Base-by-base conservation (phyloP, 2,113 vertebrate species). In the Campylorhamphus procurvoides region DNA sequence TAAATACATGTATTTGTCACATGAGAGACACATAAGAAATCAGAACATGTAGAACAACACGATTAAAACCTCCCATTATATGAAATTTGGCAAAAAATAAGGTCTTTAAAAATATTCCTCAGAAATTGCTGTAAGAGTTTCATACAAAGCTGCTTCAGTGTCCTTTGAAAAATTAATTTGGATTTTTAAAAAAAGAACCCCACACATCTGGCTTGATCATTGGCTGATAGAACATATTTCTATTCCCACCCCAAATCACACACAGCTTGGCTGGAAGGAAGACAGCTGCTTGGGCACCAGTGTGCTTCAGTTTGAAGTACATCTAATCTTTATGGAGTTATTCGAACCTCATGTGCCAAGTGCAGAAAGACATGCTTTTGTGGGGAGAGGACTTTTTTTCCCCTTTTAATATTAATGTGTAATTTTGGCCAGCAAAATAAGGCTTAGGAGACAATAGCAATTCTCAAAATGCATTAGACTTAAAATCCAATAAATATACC, bases 321-420 rank as follows among this genome's bases (percentile, higher is more conserved):
- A 88, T 96, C 91, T 96, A 96, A 94, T 96, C 94, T 96, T 94
- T 90, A 93, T 71, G 55, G 91, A 97, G 90, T 91, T 95, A 96
- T 84, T 86, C 88, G 92, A 92, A 80, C 88, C 63, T 64, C 0
- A 0, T 67, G 68, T 94, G 90, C 90, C 93, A 95, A 90, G 76
- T 84, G 87, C 79, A 75, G 75, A 90, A 78, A 86, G 79, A 59
- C 56, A 52, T 74, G 49, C 84, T 93, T 74, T 63, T 59, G 50
- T 66, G 69, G 58, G n/a, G 66, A 87, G 37, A 75, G 39, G n/a
- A 13, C 4, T 29, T 46, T 42, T 72, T 73, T 20, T 8, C 4
- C 4, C 7, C 12, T 84, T 93, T 87, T 87, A 90, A 68, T 92
- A 89, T 64, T 72, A 67, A 78, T 72, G 23, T 49, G 64, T 81